Conservation (phyloP, 2,888 invertebrate genomes). For the Tenthredo livida region DNA sequence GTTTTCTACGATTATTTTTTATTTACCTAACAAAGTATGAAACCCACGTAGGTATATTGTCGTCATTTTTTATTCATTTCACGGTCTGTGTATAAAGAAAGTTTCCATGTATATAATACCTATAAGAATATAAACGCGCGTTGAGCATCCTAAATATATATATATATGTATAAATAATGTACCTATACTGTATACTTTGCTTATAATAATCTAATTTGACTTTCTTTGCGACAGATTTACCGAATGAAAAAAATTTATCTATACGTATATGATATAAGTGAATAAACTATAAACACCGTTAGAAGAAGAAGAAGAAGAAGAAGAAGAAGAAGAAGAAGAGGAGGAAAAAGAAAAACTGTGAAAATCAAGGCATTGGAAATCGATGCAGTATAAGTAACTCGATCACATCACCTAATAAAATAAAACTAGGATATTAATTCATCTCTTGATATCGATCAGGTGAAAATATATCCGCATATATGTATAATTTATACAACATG, state of each 20-base stretch:
- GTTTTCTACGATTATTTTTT: neutral
- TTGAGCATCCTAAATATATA: neutral
- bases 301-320: neutral
- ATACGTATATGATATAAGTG: neutral
- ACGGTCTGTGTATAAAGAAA: slow-evolving; percentile 22
- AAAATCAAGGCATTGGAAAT: neutral
- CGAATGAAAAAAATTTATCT: neutral
- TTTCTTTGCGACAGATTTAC: neutral
- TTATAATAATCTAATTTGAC: neutral
- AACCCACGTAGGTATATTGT: neutral
- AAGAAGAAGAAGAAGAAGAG: neutral
- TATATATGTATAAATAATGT: too few species aligned
- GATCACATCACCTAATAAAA: neutral
- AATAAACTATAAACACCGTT: neutral
- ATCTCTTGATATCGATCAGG: neutral
- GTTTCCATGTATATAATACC: neutral
- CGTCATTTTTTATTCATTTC: slow-evolving; percentile 16
- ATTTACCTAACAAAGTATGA: neutral
- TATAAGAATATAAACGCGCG: neutral
- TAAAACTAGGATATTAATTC: neutral
- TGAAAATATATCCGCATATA: slow-evolving; percentile 19
- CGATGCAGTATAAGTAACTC: neutral
- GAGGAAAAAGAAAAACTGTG: neutral
- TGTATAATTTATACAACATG: neutral
- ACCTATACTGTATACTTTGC: too few species aligned